phyloP scores from a whole-genome alignment of 2,888 invertebrate genomes.

The Agrochola litura region DNA sequence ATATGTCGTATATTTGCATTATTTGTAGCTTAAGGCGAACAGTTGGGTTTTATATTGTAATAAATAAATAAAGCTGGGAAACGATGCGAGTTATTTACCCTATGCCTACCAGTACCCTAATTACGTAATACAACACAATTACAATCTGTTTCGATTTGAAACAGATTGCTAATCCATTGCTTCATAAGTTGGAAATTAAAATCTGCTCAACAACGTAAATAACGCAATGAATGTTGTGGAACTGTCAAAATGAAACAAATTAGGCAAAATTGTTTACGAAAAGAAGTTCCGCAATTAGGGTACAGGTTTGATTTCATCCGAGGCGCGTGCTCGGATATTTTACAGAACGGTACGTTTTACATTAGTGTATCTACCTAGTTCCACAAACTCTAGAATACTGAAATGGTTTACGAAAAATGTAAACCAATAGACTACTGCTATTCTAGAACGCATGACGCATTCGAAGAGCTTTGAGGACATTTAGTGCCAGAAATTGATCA shows the following conservation, averaged over 20 bases:
- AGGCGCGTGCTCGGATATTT: background rate
- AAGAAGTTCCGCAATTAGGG: too few relatives aligned
- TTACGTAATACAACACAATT: too few relatives aligned
- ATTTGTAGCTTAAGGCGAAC: background rate
- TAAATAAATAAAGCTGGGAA: slow-evolving; percentile 15
- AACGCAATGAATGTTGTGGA: too few relatives aligned
- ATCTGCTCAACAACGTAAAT: too few relatives aligned
- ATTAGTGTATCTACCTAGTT: background rate
- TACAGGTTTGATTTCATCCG: background rate
- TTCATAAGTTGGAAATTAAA: too few relatives aligned
- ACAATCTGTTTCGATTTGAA: too few relatives aligned
- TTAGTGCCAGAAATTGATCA: background rate
- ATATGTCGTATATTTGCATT: slow-evolving; percentile 17
- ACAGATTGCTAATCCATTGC: too few relatives aligned
- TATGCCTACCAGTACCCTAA: too few relatives aligned
- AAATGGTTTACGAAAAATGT: background rate
- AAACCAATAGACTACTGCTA: background rate
- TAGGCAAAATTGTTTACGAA: too few relatives aligned
- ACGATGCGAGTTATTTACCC: background rate
- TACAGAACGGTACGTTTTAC: background rate
- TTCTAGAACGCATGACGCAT: too few relatives aligned
- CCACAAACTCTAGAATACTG: background rate
- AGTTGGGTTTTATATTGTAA: background rate
- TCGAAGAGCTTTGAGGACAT: too few relatives aligned
- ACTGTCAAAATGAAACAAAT: too few relatives aligned